Conservation (phyloP, 2,113 vertebrate genomes). For the Glareola pratincola region DNA sequence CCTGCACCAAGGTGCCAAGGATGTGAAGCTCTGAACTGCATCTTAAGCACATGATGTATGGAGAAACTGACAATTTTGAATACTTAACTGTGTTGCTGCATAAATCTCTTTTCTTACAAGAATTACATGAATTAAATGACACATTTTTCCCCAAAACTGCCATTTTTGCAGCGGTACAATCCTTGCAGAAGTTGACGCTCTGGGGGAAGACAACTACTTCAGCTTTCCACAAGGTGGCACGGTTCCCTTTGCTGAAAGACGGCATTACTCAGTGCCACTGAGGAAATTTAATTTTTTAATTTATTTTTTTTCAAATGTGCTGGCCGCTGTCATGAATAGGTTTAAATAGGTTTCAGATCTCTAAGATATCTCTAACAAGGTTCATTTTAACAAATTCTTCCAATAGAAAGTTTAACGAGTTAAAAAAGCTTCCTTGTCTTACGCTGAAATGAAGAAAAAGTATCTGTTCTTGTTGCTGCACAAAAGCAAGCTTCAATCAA, state of each 20-base stretch:
- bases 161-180: neutral
- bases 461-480: neutral
- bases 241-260: slow-evolving; percentile 25
- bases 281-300: neutral
- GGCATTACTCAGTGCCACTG: neutral
- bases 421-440: neutral
- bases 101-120: neutral
- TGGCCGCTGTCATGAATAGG: neutral
- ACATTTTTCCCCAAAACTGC: neutral
- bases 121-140: neutral
- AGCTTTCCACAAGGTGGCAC: slow-evolving; percentile 68
- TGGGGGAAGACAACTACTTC: neutral
- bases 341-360: neutral
- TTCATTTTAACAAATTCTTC: neutral
- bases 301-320: neutral
- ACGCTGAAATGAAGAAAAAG: neutral
- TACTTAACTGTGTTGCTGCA: neutral
- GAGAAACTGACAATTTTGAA: neutral
- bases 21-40: neutral
- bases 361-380: neutral
- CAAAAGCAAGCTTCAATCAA: neutral
- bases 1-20: neutral
- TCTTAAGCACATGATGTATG: neutral
- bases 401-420: neutral
- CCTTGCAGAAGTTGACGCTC: neutral